phyloP scores from a whole-genome alignment of 2,888 invertebrate species.

The Physocephala rufipes region DNA sequence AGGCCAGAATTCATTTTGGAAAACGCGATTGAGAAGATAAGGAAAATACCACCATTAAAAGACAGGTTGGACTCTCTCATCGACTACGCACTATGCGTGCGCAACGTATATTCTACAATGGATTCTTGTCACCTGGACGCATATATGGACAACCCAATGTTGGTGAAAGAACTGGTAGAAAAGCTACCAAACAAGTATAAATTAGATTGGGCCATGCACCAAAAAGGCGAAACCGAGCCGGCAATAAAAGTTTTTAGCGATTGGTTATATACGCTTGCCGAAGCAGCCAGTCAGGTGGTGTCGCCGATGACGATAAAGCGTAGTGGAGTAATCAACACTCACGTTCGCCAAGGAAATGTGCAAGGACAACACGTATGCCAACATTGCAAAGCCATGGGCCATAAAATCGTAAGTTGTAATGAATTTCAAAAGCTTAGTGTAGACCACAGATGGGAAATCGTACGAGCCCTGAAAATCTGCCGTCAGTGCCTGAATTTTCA shows the following conservation, averaged over 20 bases:
- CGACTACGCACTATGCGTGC: conserved; percentile 22
- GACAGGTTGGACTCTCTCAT: conserved; percentile 28
- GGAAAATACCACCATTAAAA: conserved; percentile 24
- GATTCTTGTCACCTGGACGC: conserved; percentile 22
- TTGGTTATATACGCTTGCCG: conserved; percentile 34
- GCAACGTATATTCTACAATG: conserved; percentile 27
- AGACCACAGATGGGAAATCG: conserved; percentile 31
- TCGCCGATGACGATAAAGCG: conserved; percentile 19
- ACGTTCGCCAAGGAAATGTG: conserved; percentile 15
- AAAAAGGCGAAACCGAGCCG: conserved; percentile 19
- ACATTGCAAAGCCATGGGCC: conserved; percentile 12
- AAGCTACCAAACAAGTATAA: conserved; percentile 31
- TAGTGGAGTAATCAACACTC: conserved; percentile 29
- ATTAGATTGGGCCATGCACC: conserved; percentile 37
- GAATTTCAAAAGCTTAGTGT: conserved; percentile 16
- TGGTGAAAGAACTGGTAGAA: conserved; percentile 36
- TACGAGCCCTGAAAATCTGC: conserved; percentile 33
- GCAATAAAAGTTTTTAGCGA: conserved; percentile 33
- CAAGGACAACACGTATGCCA: not conserved
- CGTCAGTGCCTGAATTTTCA: conserved; percentile 32
- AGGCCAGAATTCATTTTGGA: conserved; percentile 31
- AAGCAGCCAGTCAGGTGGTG: conserved; percentile 33
- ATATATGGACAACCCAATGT: conserved; percentile 29
- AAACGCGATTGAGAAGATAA: conserved; percentile 5
- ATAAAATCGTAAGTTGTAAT: conserved; percentile 18